Percentiles rank a stretch among this genome's conserved stretches.
These are phyloP conservation scores for Pseudachorutes palmiensis DNA, from an alignment of 1,140 invertebrate species.

Conservation along the genomic window DNA sequence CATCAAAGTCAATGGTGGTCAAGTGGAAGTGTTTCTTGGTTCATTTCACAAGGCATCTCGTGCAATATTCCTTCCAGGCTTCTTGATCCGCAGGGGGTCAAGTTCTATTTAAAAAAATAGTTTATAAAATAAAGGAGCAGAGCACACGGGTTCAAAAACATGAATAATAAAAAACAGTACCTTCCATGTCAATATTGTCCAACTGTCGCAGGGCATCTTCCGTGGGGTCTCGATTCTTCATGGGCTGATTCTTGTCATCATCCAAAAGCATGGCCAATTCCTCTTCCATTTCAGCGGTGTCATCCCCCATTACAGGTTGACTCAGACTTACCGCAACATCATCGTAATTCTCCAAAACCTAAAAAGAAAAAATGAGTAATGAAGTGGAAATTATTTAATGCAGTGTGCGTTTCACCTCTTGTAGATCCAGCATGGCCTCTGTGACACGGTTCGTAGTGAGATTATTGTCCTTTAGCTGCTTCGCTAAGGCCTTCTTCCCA, in stretches of 20 bases:
- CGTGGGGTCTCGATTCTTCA: not conserved
- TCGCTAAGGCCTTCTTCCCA: conserved; percentile 23
- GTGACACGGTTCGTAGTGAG: conserved; percentile 17
- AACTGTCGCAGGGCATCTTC: conserved; percentile 1
- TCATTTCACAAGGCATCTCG: too few relatives aligned
- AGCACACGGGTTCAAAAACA: not conserved
- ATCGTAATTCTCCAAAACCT: conserved; percentile 23
- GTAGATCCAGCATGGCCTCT: conserved; percentile 28
- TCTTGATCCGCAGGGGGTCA: not conserved
- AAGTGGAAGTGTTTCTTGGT: too few relatives aligned
- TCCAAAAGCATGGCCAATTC: not conserved
- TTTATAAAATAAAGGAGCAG: not conserved
- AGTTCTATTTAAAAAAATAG: not conserved
- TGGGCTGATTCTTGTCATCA: not conserved
- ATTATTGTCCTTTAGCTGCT: conserved; percentile 22
- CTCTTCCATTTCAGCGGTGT: not conserved
- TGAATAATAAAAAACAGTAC: not conserved
- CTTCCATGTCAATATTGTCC: conserved; percentile 7
- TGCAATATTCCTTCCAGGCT: too few relatives aligned
- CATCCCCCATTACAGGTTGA: not conserved
- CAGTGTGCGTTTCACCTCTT: conserved; percentile 20
- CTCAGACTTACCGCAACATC: conserved; percentile 11
- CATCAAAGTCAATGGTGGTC: too few relatives aligned
- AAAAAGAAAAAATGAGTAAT: conserved; percentile 2
- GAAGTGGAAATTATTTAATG: not conserved